Base-by-base conservation (phyloP, 92 coral and sea anemone species). In the Heteractis magnifica region DNA sequence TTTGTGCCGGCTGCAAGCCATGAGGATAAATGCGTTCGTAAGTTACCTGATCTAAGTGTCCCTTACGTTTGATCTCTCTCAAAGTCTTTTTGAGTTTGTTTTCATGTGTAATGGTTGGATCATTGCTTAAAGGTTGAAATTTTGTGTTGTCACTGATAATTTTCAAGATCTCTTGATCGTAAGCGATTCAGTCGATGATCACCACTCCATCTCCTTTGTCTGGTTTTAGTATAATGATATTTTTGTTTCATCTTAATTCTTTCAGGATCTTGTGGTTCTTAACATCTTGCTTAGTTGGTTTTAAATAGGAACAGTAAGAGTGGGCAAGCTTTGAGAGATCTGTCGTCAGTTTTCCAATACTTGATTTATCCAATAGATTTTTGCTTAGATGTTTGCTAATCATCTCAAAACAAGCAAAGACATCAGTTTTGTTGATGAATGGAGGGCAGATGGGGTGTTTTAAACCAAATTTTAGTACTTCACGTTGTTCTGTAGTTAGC, bases 171-270 rank as follows among this genome's bases (percentile, higher is more conserved):
- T 19, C 49, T 26, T 79, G 20, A n/a, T 79, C 82, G 34, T 79
- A 79, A 55, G 49, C 71, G 65, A 64, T 51, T 79, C 82, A 41
- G 72, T 79, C 82, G 52, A 79, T 50, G 34, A 79, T 65, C 20
- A 79, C 81, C 41, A 79, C 82, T 55, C 71, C 82, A 79, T 79
- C 82, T 16, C 72, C 82, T 21, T 79, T 79, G 50, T 79, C 82
- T 59, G 82, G 51, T 50, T 79, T 79, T 65, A 79, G 72, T 9
- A 55, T 79, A 59, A 79, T 49, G 72, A 79, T 79, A 10, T 56
- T 44, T 79, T 79, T 79, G 65, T 26, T 79, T 15, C 82, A 51
- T 59, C 82, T 79, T 71, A 79, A 50, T 14, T 79, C 53, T 79
- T 58, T 79, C 56, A 79, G 34, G 14, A 65, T 78, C 34, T 52